Base-by-base conservation (phyloP, 2,797 vertebrate genomes). In the Phylloscopus collybita region DNA sequence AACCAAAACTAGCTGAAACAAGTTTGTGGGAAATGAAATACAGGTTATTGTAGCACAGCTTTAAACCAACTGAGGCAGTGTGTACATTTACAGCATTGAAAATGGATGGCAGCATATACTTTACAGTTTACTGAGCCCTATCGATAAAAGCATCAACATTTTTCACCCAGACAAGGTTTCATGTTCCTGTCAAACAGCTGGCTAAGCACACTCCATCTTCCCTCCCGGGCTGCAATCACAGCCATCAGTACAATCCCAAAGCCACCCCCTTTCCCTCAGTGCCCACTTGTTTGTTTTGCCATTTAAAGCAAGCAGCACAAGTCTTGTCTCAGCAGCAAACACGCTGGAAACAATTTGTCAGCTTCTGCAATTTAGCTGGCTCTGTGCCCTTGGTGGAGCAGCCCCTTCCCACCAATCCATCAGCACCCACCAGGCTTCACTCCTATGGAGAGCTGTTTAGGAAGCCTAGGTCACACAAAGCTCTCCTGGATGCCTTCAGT, bases 81-180 rank as follows among this genome's bases (percentile, higher is more conserved):
- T 49, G 85, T 75, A 10, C 71, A 74, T 94, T 95, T 92, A 75
- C 32, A 73, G 54, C 60, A 27, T 30, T 65, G 53, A 74, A 85
- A 96, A 96, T 73, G 51, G 88, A 96, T 92, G 73, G 73, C 69
- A 94, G 66, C 75, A 67, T 69, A 62, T 50, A 74, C 59, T 94
- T 93, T 90, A 73, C 82, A 83, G 73, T 92, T 97, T 96, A 95
- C 89, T 96, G 94, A 97, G 92, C 94, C 66, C 81, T 93, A 90
- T 95, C 30, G 9, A 94, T 92, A 88, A 93, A 93, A 49, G 34
- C 81, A 97, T 94, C 91, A 94, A 47, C 94, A 95, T 96, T 96
- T 97, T 94, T 96, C 95, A 96, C 51, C 14, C 66, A 88, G 94
- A 94, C 76, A 88, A 80, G 79, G 75, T 86, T 93, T 91, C 91